Conservation (phyloP, 2,113 vertebrate genomes). For the Mus pahari region DNA sequence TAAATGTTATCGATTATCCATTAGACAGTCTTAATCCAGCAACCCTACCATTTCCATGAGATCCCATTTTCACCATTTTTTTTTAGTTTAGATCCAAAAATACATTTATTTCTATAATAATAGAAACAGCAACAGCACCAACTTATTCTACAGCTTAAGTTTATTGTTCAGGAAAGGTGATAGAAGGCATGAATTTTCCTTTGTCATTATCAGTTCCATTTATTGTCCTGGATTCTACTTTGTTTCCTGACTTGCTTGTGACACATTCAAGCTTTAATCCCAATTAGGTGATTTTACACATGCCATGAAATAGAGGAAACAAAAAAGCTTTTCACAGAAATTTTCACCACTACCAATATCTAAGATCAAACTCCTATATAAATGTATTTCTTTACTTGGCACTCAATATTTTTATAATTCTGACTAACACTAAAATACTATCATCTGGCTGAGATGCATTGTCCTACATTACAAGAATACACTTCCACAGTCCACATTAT, state of each 20-base stretch:
- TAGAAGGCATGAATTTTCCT: neutral
- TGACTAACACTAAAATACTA: neutral
- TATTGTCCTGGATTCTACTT: neutral
- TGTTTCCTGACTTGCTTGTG: neutral
- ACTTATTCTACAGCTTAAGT: conserved; percentile 10
- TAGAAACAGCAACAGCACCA: neutral
- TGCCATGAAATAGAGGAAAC: neutral
- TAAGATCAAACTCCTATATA: conserved; percentile 20
- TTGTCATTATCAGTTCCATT: neutral
- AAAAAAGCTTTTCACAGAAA: neutral
- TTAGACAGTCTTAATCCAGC: neutral
- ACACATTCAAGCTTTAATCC: neutral
- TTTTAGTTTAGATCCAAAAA: neutral
- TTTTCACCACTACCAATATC: neutral
- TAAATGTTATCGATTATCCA: neutral
- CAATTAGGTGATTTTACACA: neutral
- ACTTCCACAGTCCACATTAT: neutral
- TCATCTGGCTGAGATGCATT: neutral
- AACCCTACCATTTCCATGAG: neutral
- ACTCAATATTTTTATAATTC: neutral
- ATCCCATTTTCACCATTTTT: neutral
- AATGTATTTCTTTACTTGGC: conserved; percentile 13
- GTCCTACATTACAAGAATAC: neutral
- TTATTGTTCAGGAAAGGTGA: neutral
- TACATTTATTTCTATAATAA: neutral